Evolutionary conservation across 1,140 invertebrate genomes (phyloP).

Genomic region (Hestina assimilis): DNA sequence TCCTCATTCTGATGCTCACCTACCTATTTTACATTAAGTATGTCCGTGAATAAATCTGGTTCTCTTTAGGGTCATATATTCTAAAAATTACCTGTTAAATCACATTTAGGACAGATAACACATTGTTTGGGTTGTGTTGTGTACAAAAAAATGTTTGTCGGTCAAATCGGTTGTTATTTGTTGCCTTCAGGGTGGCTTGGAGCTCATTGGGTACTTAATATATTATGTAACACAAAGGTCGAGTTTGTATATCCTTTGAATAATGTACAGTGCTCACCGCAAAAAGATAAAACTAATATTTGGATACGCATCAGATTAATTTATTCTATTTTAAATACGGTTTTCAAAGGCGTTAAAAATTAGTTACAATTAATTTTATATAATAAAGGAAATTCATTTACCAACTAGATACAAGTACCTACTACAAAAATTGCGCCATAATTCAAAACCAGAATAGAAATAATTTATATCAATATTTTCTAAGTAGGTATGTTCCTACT

Average conservation of each 20-base stretch:
- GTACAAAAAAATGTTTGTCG: slow-evolving; percentile 66
- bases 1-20: slow-evolving; percentile 72
- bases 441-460: too few relatives aligned
- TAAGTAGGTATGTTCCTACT: too few relatives aligned
- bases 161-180: slow-evolving; percentile 58
- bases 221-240: slow-evolving; percentile 42
- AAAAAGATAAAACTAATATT: slow-evolving; percentile 9
- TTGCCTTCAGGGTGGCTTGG: slow-evolving; percentile 66
- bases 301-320: background rate
- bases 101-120: slow-evolving; percentile 73
- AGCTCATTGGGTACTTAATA: slow-evolving; percentile 58
- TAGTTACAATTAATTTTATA: too few relatives aligned
- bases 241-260: slow-evolving; percentile 6
- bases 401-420: too few relatives aligned
- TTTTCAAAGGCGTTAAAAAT: too few relatives aligned
- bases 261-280: slow-evolving; percentile 7
- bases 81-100: slow-evolving; percentile 75
- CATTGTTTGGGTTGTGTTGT: slow-evolving; percentile 65
- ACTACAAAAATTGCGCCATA: too few relatives aligned
- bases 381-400: too few relatives aligned
- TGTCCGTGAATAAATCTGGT: slow-evolving; percentile 59
- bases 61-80: slow-evolving; percentile 72
- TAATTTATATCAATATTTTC: too few relatives aligned
- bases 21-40: slow-evolving; percentile 65
- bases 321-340: background rate